These are phyloP conservation scores for Lasioglossum villosulum DNA, from an alignment of 2,888 invertebrate genomes.

Conservation along the genomic window DNA sequence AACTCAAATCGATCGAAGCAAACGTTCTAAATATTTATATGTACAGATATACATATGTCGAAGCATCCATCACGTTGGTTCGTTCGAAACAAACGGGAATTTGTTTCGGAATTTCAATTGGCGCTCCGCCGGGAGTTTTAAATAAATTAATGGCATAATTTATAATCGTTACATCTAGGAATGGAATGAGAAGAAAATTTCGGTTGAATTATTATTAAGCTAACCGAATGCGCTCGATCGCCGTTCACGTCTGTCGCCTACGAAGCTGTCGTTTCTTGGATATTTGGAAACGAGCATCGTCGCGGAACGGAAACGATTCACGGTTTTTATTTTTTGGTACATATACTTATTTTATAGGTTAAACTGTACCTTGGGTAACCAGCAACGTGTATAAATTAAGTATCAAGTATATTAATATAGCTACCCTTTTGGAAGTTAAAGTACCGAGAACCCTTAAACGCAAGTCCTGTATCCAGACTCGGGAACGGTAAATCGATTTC, in stretches of 20 bases:
- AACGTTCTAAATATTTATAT: constrained; percentile 46
- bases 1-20: background rate
- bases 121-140: constrained; percentile 41
- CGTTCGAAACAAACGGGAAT: constrained; percentile 34
- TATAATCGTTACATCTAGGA: constrained; percentile 51
- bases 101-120: constrained; percentile 23
- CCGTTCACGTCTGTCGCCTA: constrained; percentile 31
- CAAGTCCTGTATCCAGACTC: too few species aligned
- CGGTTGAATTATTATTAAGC: background rate
- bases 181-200: constrained; percentile 27
- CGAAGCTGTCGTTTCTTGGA: constrained; percentile 19
- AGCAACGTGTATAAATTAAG: constrained; percentile 5
- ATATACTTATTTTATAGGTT: constrained; percentile 1
- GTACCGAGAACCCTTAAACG: background rate
- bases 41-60: constrained; percentile 47
- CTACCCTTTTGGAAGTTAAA: constrained; percentile 12
- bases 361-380: too few species aligned
- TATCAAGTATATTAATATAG: constrained; percentile 13
- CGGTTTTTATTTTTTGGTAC: constrained; percentile 39
- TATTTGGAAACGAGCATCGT: constrained; percentile 18
- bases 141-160: constrained; percentile 67
- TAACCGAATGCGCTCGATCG: constrained; percentile 45
- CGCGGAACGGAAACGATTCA: constrained; percentile 33
- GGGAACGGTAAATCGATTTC: constrained; percentile 4
- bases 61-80: constrained; percentile 30